Evolutionary conservation across 2,797 vertebrate species (phyloP), one percentile per base, ranked within the genome.

Genomic region (Rachycentron canadum): DNA sequence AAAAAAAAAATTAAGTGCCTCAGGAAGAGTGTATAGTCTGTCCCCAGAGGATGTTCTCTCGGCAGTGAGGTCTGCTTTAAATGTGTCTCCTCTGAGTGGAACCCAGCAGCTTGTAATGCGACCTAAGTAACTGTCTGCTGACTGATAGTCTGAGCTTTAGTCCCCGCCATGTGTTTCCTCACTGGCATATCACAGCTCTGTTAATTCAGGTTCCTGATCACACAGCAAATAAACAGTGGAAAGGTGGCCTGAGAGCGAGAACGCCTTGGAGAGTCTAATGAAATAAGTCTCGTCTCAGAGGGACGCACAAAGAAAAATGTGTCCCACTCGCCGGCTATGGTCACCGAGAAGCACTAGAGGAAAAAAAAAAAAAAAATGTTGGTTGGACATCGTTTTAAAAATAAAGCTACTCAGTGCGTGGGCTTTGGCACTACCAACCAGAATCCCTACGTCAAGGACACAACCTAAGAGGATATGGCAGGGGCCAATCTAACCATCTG

Each of bases 1-100:
- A 52, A 95, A 95, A 96, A 23, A 53, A 67, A 95, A 96, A 96
- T 95, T 94, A 96, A 96, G 93, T 95, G 93, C 91, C 91, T 95
- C 93, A 89, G 94, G 94, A 95, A 92, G 92, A 94, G 86, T 88
- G 90, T 83, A 92, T 92, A 95, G 93, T 94, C 91, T 88, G 89
- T 95, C 93, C 93, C 96, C 84, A 50, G 91, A 95, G 94, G 94
- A 91, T 84, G 92, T 90, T 96, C 95, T 95, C 91, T 92, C 93
- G 88, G 84, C 92, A 89, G 45, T 90, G 92, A 95, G 94, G 92
- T 95, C 93, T 91, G 88, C 93, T 94, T 94, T 92, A 91, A 95
- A 94, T 84, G 82, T 92, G 87, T 92, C 89, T 91, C 69, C 88
- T 90, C 86, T 86, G 89, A 91, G 90, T 90, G 82, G 88, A 83